These are phyloP conservation scores for Isoperla grammatica DNA, from an alignment of 2,888 invertebrate genomes.

Conservation along the genomic window DNA sequence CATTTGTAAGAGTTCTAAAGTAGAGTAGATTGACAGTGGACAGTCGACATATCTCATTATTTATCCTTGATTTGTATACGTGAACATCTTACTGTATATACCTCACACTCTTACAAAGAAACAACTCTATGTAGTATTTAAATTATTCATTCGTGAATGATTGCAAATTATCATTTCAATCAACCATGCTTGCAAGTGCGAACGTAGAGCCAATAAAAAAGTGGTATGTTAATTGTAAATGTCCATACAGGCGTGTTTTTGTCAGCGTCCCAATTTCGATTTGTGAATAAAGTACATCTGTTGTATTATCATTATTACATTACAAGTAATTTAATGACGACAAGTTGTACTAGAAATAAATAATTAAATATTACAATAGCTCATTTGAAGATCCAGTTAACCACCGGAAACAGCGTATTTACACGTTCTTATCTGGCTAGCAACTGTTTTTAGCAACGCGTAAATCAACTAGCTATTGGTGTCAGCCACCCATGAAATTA, in stretches of 20 bases:
- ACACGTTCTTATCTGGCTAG: background rate
- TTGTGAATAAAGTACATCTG: background rate
- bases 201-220: background rate
- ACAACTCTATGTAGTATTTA: no score
- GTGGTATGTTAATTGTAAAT: no score
- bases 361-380: constrained; percentile 7
- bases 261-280: no score
- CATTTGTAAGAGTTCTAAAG: background rate
- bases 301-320: background rate
- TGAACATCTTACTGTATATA: no score
- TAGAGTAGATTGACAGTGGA: no score
- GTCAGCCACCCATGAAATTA: constrained; percentile 29
- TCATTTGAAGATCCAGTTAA: background rate
- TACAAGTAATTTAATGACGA: background rate
- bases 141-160: no score
- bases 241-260: no score
- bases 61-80: no score
- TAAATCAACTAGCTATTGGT: constrained; percentile 27
- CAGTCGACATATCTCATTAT: no score
- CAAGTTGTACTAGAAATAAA: background rate
- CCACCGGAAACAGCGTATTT: constrained; percentile 2
- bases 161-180: background rate
- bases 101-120: no score
- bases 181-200: background rate
- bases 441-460: constrained; percentile 15